Base-by-base conservation (phyloP, 2,113 vertebrate species). In the Meleagris gallopavo region DNA sequence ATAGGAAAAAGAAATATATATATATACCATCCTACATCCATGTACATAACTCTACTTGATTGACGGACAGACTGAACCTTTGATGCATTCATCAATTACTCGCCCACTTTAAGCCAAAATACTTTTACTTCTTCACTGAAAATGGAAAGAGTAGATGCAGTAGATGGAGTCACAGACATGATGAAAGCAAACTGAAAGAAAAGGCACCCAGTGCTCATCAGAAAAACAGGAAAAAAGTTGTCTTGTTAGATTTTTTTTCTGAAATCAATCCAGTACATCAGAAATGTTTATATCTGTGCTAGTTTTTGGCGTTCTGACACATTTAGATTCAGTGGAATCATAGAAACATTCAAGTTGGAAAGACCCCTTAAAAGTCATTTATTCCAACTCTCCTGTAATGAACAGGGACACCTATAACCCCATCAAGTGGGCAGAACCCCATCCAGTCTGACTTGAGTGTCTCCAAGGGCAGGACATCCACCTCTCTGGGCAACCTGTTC, bases 121-220 rank as follows among this genome's bases (percentile, higher is more conserved):
- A 43, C 24, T 14, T 32, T 27, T 13, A 40, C 2, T 76, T 1
- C 48, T 80, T 73, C 54, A 54, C 2, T 24, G 11, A 76, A 30
- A 74, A 41, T 10, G 34, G 7, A 45, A 65, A 65, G 11, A 40
- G 0, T 0, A 5, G 24, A 6, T 5, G 2, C 6, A 27, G 50
- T 52, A 52, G 8, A 66, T 5, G 2, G 8, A 58, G 21, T 61
- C 9, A 10, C 24, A 17, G 6, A 52, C 20, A 14, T 36, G 3
- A 34, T 40, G 24, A 65, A 80, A 10, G 9, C 15, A 80, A 66
- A 73, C 3, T 62, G 11, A 64, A 66, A 62, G 14, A 64, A 76
- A 66, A 71, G 1, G 25, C 24, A 6, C 2, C 14, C 82, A 32
- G 1, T 2, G 81, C 1, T 4, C 52, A 21, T 13, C 4, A 67